Percentiles rank a stretch among this genome's conserved stretches.
These are phyloP conservation scores for Genyomyrus donnyi DNA, from an alignment of 2,113 vertebrate genomes.

Conservation along the genomic window DNA sequence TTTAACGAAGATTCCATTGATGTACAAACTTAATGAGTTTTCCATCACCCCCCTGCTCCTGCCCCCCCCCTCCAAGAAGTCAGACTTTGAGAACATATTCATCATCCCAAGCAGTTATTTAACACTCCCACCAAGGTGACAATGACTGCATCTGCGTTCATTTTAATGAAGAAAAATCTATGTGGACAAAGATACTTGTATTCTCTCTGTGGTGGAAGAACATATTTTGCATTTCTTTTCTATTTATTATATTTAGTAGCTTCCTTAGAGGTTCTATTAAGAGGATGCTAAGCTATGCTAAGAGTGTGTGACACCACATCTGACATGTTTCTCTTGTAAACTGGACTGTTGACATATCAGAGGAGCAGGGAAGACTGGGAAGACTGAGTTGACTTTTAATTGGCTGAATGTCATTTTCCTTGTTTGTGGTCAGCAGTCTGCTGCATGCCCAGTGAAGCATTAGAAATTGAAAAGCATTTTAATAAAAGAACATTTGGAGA, in stretches of 20 bases:
- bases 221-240: neutral
- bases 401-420: neutral
- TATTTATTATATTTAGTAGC: neutral
- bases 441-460: neutral
- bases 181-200: neutral
- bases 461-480: neutral
- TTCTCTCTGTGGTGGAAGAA: neutral
- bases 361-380: constrained; percentile 2
- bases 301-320: neutral
- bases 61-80: neutral
- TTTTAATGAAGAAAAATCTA: neutral
- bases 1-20: constrained; percentile 15
- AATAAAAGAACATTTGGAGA: neutral
- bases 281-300: neutral
- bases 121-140: neutral
- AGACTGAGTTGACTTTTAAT: neutral
- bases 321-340: neutral
- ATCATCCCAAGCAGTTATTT: neutral
- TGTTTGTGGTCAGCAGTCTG: neutral
- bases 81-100: neutral
- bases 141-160: neutral
- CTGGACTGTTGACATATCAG: neutral
- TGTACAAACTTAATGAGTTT: constrained; percentile 11
- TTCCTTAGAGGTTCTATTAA: neutral
- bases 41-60: neutral